A percentile compares a stretch with the other conserved stretches of the same genome.
Conservation (phyloP, 2,888 invertebrate species). For the Apodemia duryi region DNA sequence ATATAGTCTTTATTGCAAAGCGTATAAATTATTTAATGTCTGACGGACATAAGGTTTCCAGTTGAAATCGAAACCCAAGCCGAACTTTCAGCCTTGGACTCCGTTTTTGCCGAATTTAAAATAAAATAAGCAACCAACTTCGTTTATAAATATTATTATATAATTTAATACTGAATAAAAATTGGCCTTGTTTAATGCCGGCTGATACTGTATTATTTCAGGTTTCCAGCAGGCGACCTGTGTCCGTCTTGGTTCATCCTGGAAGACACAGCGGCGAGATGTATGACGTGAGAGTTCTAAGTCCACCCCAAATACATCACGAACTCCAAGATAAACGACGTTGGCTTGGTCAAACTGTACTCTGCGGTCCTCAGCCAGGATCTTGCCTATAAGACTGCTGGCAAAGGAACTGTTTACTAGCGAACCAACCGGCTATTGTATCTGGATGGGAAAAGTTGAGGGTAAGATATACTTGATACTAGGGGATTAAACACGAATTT, state of each 20-base stretch:
- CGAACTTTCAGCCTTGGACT: not conserved
- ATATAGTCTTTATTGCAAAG: not conserved
- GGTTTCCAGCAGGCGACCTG: slow-evolving; percentile 56
- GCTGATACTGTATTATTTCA: slow-evolving; percentile 27
- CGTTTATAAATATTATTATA: too few relatives aligned
- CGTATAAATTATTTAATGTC: not conserved
- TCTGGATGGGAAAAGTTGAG: slow-evolving; percentile 71
- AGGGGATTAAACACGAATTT: too few relatives aligned
- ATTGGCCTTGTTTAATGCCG: too few relatives aligned
- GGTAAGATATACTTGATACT: slow-evolving; percentile 33
- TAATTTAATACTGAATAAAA: too few relatives aligned
- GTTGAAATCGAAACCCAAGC: not conserved
- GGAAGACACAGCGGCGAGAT: slow-evolving; percentile 74
- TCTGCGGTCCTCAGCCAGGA: slow-evolving; percentile 54
- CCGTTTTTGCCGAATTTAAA: too few relatives aligned
- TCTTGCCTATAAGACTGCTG: slow-evolving; percentile 59
- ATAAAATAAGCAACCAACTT: too few relatives aligned
- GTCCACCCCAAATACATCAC: slow-evolving; percentile 67
- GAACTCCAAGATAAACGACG: slow-evolving; percentile 67
- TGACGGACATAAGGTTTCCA: not conserved
- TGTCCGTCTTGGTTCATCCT: slow-evolving; percentile 72
- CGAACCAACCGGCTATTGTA: slow-evolving; percentile 55
- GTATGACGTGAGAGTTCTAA: slow-evolving; percentile 61
- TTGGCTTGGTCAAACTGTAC: slow-evolving; percentile 65
- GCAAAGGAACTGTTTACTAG: slow-evolving; percentile 44